These are phyloP conservation scores for Drosophila quinaria DNA, from an alignment of 2,888 invertebrate species.

Conservation along the genomic window DNA sequence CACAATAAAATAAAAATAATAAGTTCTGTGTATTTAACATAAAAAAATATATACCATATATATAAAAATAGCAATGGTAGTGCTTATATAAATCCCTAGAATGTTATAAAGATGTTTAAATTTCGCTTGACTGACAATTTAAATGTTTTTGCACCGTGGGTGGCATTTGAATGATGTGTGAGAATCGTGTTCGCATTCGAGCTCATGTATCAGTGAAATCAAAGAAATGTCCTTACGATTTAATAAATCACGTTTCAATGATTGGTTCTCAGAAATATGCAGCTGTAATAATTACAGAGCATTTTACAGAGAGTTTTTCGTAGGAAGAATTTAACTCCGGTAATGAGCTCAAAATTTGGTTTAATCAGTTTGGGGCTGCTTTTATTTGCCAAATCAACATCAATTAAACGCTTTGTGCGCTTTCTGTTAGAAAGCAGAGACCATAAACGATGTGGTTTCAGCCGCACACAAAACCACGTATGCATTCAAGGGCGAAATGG, in stretches of 20 bases:
- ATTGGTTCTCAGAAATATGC: too few relatives aligned
- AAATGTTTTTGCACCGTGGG: constrained; percentile 4
- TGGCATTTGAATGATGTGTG: constrained; percentile 32
- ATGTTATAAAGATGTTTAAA: constrained; percentile 6
- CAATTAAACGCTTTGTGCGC: constrained; percentile 5
- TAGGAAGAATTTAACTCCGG: neutral
- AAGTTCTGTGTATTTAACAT: neutral
- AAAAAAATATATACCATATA: too few relatives aligned
- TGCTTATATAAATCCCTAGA: constrained; percentile 8
- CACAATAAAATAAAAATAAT: neutral
- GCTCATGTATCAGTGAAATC: constrained; percentile 18
- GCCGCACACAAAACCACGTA: neutral
- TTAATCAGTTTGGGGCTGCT: neutral
- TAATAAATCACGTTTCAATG: constrained; percentile 16
- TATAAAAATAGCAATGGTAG: neutral
- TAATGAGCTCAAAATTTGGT: neutral
- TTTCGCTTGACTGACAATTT: constrained; percentile 8
- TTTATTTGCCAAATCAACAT: neutral
- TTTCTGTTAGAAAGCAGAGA: neutral
- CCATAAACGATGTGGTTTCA: neutral
- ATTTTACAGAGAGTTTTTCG: neutral
- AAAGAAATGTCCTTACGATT: constrained; percentile 22
- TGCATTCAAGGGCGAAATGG: neutral
- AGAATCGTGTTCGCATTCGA: neutral
- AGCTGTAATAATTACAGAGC: neutral